phyloP scores from a whole-genome alignment of 2,797 vertebrate species.

The Tauraco hartlaubi region DNA sequence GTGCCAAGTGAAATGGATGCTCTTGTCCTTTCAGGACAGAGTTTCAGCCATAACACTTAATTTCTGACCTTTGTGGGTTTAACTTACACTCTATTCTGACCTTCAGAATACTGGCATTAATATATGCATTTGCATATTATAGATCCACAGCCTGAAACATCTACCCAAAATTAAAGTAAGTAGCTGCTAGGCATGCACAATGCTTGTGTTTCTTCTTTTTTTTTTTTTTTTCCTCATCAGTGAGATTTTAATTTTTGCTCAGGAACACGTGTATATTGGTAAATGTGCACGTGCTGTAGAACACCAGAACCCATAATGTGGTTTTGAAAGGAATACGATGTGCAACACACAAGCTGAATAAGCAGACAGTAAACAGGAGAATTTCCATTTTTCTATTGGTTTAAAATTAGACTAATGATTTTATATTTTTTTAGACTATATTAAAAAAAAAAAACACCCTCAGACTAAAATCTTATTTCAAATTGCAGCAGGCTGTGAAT shows the following conservation, averaged over 20 bases:
- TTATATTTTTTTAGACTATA: not conserved
- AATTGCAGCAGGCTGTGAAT: slow-evolving; percentile 31
- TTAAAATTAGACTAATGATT: slow-evolving; percentile 23
- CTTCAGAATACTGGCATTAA: slow-evolving; percentile 15
- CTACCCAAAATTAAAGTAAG: not conserved
- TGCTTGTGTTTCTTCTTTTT: not conserved
- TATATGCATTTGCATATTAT: slow-evolving; percentile 24
- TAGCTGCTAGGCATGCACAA: not conserved
- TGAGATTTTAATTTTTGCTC: not conserved
- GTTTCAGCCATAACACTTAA: slow-evolving; percentile 41
- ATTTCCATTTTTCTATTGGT: not conserved
- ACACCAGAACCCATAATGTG: not conserved
- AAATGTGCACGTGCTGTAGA: not conserved
- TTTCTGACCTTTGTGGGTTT: slow-evolving; percentile 51
- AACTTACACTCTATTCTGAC: slow-evolving; percentile 11
- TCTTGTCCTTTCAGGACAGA: slow-evolving; percentile 41
- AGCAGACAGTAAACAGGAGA: not conserved
- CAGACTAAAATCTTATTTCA: slow-evolving; percentile 49
- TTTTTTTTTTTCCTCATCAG: not conserved
- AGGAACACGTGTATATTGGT: not conserved
- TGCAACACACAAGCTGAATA: not conserved
- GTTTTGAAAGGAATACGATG: not conserved
- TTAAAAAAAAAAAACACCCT: not conserved
- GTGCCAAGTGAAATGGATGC: not conserved
- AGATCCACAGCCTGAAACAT: not conserved